Conservation (phyloP, 35 echinoderm and acorn worm genomes). For the Acanthaster planci region DNA sequence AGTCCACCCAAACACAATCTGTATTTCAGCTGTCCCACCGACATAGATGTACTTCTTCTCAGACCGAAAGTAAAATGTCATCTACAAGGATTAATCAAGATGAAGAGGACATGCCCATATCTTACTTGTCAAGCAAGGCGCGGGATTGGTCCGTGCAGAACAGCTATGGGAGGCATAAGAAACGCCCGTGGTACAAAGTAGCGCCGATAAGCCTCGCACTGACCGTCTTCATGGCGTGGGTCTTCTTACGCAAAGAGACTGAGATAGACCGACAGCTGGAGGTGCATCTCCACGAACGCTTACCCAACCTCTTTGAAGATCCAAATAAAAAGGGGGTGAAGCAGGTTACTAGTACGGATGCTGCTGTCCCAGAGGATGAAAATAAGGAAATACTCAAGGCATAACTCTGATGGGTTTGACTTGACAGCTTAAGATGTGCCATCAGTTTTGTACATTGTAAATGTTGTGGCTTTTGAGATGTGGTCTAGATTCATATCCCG, state of each 20-base stretch:
- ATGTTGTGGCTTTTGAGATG: too few species aligned
- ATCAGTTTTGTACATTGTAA: too few species aligned
- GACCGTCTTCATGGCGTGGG: slow-evolving; percentile 43
- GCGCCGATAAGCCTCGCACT: slow-evolving; percentile 10
- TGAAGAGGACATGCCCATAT: slow-evolving; percentile 25
- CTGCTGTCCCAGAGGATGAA: neutral
- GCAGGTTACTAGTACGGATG: neutral
- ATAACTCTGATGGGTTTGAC: neutral
- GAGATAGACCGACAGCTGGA: slow-evolving; percentile 59
- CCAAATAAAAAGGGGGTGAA: neutral
- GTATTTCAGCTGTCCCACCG: neutral
- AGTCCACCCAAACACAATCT: neutral
- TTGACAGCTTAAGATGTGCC: too few species aligned
- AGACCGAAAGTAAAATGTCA: neutral
- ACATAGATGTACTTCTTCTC: slow-evolving; percentile 3
- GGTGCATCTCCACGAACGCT: slow-evolving; percentile 21
- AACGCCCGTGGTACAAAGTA: slow-evolving; percentile 57
- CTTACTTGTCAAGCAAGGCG: slow-evolving; percentile 59
- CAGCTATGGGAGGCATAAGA: slow-evolving; percentile 56
- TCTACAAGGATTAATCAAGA: slow-evolving; percentile 8
- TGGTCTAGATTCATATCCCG: too few species aligned
- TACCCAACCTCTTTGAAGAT: slow-evolving; percentile 30
- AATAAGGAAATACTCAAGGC: neutral
- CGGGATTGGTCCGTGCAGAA: slow-evolving; percentile 44
- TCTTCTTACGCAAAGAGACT: slow-evolving; percentile 54